Evolutionary conservation across 2,797 vertebrate species (phyloP).

Genomic region (Syndactyla subalaris): DNA sequence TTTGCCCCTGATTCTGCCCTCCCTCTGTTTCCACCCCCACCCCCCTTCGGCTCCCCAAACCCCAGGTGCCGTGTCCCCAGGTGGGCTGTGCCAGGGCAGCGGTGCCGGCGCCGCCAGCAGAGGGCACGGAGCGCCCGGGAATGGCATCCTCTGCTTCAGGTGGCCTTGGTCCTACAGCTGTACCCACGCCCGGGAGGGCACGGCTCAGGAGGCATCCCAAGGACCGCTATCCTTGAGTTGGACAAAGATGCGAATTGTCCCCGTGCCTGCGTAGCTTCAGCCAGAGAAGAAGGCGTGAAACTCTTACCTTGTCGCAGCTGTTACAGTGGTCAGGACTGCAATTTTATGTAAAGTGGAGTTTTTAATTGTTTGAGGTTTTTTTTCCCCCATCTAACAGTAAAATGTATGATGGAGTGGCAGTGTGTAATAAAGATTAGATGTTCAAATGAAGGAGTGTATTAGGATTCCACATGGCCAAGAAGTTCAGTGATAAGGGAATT

Average conservation of each 20-base stretch:
- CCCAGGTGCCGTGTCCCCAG: fast-evolving
- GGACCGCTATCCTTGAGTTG: fast-evolving
- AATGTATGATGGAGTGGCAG: no score
- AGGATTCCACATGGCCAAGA: neutral
- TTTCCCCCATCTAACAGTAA: no score
- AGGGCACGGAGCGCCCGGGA: neutral
- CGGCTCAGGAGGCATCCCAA: fast-evolving
- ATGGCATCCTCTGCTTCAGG: neutral
- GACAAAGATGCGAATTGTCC: neutral
- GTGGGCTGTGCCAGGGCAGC: neutral
- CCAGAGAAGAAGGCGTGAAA: no score
- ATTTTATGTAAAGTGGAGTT: no score
- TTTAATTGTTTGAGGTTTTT: no score
- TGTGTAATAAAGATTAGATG: neutral
- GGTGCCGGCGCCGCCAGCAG: neutral
- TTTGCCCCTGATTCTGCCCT: fast-evolving
- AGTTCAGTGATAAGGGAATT: neutral
- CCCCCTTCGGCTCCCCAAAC: no score
- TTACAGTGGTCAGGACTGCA: no score
- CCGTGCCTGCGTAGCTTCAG: fast-evolving
- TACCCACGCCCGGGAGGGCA: fast-evolving
- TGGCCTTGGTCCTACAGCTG: no score
- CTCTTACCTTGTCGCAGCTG: no score
- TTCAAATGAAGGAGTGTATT: neutral
- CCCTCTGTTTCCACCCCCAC: fast-evolving